A percentile compares a stretch with the other conserved stretches of the same genome.
Evolutionary conservation across 2,113 vertebrate species (phyloP).

Genomic region (Fregetta grallaria): DNA sequence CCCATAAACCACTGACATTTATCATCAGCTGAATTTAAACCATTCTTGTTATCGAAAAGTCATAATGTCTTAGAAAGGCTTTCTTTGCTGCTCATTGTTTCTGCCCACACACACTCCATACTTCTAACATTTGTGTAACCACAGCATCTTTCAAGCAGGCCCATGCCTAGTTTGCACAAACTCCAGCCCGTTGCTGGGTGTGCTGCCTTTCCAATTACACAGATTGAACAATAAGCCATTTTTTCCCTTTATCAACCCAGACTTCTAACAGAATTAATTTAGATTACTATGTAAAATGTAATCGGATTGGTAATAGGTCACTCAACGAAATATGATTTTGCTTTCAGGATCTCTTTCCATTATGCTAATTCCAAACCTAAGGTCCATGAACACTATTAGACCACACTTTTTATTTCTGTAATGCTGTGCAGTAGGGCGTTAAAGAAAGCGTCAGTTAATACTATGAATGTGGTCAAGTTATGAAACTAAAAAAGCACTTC

Average conservation of each 20-base stretch:
- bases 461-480: background rate
- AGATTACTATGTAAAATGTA: constrained; percentile 56
- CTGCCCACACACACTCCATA: constrained; percentile 24
- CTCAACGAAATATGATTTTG: constrained; percentile 51
- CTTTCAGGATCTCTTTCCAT: constrained; percentile 45
- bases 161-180: background rate
- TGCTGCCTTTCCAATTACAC: background rate
- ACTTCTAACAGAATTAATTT: constrained; percentile 46
- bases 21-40: background rate
- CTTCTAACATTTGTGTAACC: constrained; percentile 7
- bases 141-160: constrained; percentile 8
- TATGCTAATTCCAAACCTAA: constrained; percentile 63
- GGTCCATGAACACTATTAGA: constrained; percentile 9
- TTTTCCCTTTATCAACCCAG: background rate
- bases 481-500: constrained; percentile 12
- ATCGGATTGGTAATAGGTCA: constrained; percentile 65
- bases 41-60: background rate
- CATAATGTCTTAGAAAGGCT: background rate
- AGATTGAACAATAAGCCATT: constrained; percentile 36
- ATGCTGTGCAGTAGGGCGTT: constrained; percentile 1
- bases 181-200: background rate
- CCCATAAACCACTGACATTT: background rate
- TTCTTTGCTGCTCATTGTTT: background rate
- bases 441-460: constrained; percentile 7
- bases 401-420: constrained; percentile 38